phyloP scores from a whole-genome alignment of 2,888 invertebrate species.

The Caenorhabditis drosophilae region DNA sequence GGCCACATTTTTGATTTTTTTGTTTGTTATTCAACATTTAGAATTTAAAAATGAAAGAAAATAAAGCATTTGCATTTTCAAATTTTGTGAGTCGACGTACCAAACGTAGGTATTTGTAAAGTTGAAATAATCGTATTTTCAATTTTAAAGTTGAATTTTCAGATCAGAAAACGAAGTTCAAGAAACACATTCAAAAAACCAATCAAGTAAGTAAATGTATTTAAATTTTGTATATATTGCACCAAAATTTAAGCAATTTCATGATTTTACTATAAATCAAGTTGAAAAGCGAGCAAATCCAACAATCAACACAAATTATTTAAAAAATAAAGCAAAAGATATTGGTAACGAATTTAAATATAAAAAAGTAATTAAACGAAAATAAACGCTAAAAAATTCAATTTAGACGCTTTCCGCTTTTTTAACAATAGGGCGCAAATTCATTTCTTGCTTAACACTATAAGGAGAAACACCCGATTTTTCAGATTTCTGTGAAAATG shows the following conservation, averaged over 20 bases:
- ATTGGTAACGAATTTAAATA: background rate
- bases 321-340: background rate
- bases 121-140: too few species aligned
- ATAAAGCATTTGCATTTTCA: too few species aligned
- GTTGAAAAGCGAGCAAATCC: background rate
- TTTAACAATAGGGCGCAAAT: too few species aligned
- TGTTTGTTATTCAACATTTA: too few species aligned
- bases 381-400: background rate
- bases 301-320: background rate
- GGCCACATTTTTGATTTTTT: too few species aligned
- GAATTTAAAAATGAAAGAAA: too few species aligned
- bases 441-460: too few species aligned
- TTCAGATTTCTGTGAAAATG: slow-evolving; percentile 16
- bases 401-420: background rate
- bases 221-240: background rate
- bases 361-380: background rate
- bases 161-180: background rate
- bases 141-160: too few species aligned
- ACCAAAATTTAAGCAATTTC: background rate
- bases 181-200: background rate
- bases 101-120: too few species aligned
- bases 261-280: background rate
- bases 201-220: background rate
- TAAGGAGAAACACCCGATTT: background rate
- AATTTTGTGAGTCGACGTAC: too few species aligned